Percentiles rank a stretch among this genome's conserved stretches.
Evolutionary conservation across 2,797 vertebrate species (phyloP).

Genomic region (Neosalanx taihuensis): DNA sequence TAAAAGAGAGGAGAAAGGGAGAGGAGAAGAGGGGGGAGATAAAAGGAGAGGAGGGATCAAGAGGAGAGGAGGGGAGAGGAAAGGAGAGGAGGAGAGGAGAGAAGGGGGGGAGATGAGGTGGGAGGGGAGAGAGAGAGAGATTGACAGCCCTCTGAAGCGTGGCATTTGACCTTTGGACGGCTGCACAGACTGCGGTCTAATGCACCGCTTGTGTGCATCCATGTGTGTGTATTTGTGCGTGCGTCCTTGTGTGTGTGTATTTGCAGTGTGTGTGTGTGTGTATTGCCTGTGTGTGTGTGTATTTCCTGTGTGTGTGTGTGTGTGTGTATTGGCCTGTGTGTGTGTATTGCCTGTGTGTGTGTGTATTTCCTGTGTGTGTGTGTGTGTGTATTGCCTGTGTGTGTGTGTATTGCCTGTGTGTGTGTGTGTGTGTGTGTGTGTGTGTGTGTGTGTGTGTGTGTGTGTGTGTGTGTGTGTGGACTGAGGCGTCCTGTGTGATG

Average conservation of each 20-base stretch:
- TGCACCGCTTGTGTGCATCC: conserved; percentile 22
- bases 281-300: not conserved
- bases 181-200: not conserved
- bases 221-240: conserved; percentile 5
- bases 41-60: not conserved
- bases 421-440: not conserved
- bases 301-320: not conserved
- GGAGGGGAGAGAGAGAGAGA: not conserved
- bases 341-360: too few species aligned
- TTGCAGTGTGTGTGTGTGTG: not conserved
- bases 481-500: not conserved
- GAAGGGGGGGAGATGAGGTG: not conserved
- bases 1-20: not conserved
- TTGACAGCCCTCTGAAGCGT: not conserved
- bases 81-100: not conserved
- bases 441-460: conserved; percentile 7
- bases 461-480: conserved; percentile 1
- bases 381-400: too few species aligned
- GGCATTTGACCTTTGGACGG: conserved; percentile 44
- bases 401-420: too few species aligned
- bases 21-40: not conserved
- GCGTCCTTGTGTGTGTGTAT: not conserved
- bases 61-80: not conserved
- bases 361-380: too few species aligned
- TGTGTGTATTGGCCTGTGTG: too few species aligned